Conservation (phyloP, 2,113 vertebrate genomes). For the Phaethon lepturus region DNA sequence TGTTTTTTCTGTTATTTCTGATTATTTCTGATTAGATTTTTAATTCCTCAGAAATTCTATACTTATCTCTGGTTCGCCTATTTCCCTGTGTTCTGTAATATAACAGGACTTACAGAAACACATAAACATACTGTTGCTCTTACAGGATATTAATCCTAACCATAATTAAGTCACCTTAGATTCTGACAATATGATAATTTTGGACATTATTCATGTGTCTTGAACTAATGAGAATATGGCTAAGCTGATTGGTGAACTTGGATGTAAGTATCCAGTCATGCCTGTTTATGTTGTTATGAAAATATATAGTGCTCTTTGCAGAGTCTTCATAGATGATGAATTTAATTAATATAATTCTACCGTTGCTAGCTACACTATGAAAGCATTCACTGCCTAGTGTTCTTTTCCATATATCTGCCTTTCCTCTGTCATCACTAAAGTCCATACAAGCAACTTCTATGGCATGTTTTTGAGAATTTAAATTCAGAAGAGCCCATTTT, state of each 20-base stretch:
- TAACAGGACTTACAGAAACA: neutral
- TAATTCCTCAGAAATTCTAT: neutral
- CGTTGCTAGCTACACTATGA: neutral
- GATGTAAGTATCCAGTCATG: neutral
- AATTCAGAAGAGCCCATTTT: neutral
- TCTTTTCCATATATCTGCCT: neutral
- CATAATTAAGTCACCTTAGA: neutral
- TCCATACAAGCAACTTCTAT: neutral
- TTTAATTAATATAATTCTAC: slow-evolving; percentile 2
- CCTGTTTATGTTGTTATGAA: neutral
- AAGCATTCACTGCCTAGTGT: neutral
- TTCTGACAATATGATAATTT: neutral
- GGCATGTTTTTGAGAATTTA: neutral
- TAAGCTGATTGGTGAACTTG: neutral
- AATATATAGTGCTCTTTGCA: neutral
- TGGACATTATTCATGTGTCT: neutral
- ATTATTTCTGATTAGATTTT: neutral
- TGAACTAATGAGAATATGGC: neutral
- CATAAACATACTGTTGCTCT: neutral
- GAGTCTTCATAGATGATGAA: neutral
- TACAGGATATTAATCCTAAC: neutral
- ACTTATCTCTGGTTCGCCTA: neutral
- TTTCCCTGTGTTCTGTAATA: neutral
- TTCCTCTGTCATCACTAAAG: neutral
- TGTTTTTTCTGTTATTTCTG: too few species aligned